Evolutionary conservation across 2,113 vertebrate species (phyloP), one percentile per base, ranked within the genome.

Genomic region (Chaetops frenatus): DNA sequence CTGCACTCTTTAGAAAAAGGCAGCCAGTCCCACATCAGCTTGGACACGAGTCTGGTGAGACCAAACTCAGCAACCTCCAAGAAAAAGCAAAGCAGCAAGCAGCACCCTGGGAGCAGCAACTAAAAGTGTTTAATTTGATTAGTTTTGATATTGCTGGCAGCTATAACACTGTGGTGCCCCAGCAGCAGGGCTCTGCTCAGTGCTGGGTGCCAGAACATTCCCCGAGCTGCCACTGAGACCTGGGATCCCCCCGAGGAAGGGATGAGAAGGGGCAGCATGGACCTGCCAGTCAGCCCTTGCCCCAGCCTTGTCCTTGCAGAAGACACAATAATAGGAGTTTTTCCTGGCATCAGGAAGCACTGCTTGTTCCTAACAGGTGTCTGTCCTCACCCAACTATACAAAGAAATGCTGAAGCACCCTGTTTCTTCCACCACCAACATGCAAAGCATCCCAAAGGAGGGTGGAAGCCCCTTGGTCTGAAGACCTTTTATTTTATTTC

Each of bases 291-390:
- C 17, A 61, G 47, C 22, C 50, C 27, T 48, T 29, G 6, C 50
- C 44, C 53, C 79, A 81, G 31, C 33, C 21, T 3, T 6, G 22
- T 62, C 42, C 66, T 74, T 35, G 12, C 21, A 79, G 45, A 24
- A 70, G n/a, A 23, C 1, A 4, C 13, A 44, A n/a, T 9, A 35
- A 69, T 20, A 23, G 0, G 0, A 56, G 4, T 7, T 69, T 90
- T 72, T 80, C 57, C 38, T 80, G 48, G n/a, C 38, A 47, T 31
- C 8, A 1, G 23, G 35, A 94, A n/a, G 9, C 25, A 27, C 16
- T 10, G 1, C 10, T n/a, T 58, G 28, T 25, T 45, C 69, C 19
- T 50, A 47, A 24, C 25, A 58, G 29, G 16, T 17, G 19, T 56
- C n/a, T 77, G 45, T 35, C n/a, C 42, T 81, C 38, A 48, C 15